Conservation (phyloP, 2,113 vertebrate genomes). For the Aythya baeri region DNA sequence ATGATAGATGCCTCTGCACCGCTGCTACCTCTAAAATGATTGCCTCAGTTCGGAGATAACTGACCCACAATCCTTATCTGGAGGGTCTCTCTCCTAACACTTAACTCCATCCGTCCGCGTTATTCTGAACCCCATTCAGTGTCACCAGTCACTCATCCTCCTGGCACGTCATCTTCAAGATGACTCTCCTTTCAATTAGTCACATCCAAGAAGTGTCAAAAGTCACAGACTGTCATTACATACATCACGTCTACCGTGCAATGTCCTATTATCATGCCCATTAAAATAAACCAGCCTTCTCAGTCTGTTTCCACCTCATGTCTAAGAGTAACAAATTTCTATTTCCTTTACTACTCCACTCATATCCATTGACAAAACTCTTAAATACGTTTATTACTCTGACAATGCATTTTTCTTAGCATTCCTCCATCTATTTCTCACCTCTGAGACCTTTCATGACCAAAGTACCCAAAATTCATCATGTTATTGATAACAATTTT, state of each 20-base stretch:
- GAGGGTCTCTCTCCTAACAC: background rate
- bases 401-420: background rate
- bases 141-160: background rate
- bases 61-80: background rate
- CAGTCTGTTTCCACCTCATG: background rate
- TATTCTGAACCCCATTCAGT: background rate
- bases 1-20: background rate
- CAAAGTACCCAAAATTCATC: background rate
- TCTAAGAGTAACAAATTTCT: background rate
- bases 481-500: background rate
- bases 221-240: rapidly evolving
- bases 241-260: background rate
- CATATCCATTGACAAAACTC: background rate
- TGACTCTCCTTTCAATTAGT: background rate
- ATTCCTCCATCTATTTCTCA: background rate
- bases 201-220: background rate
- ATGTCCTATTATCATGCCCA: background rate
- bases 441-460: background rate
- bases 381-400: background rate
- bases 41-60: background rate
- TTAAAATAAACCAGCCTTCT: background rate
- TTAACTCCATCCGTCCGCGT: background rate
- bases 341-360: background rate
- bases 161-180: background rate
- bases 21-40: background rate